Evolutionary conservation across 2,888 invertebrate species (phyloP), one percentile per base, ranked within the genome.

Genomic region (Alloplasta piceator): DNA sequence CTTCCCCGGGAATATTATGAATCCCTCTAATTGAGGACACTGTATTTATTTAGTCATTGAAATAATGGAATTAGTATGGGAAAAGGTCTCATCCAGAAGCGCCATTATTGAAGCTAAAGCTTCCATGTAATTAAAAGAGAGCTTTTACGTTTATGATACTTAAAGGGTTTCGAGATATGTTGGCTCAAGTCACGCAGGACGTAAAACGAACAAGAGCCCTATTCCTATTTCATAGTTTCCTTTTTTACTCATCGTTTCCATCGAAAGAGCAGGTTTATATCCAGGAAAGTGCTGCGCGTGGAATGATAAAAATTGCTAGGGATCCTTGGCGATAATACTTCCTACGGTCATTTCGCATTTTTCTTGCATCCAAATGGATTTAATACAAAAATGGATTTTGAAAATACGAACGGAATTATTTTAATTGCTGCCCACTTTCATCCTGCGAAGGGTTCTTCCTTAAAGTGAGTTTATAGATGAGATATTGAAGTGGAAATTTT

Each of bases 401-500:
- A 70, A 7, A 46, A 26, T 56, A 36, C n/a, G 12, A 36, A 26
- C 16, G 55, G 12, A 56, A 50, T 41, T 43, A 5, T 39, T 6
- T n/a, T 36, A 9, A 16, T 70, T 46, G 36, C 43, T 14, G n/a
- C 6, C n/a, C 10, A 56, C 38, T 70, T 14, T 12, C 9, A 10
- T 36, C 9, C n/a, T 7, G 5, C 14, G 5, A 43, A 10, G n/a
- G 26, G 50, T 26, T 26, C 55, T n/a, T 41, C 14, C 14, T 1
- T 52, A 12, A 52, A 52, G 14, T 12, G 14, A 14, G 14, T 52
- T 14, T 6, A 16, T 52, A 3, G 12, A 52, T 52, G 14, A 14
- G 14, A 52, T 55, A 26, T 70, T 7, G 7, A 14, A n/a, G 38
- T 9, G 55, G 38, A 41, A 41, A 67, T 67, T 38, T 61, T 63